Percentiles rank a stretch among this genome's conserved stretches.
These are phyloP conservation scores for Mustela nigripes DNA, from an alignment of 2,113 vertebrate species.

Conservation along the genomic window DNA sequence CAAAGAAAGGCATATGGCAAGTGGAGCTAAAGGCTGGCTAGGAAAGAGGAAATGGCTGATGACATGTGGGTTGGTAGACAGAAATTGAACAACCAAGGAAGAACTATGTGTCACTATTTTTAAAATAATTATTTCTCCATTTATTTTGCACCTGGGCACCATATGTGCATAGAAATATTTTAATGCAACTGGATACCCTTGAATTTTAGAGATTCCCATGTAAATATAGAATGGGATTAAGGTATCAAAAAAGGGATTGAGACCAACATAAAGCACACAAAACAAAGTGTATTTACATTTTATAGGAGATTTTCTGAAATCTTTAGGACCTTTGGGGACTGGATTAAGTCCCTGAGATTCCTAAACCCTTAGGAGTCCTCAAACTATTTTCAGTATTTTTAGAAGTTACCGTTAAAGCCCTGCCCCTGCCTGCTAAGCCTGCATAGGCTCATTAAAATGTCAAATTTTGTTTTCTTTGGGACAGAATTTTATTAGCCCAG, in stretches of 20 bases:
- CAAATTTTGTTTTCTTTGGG: constrained; percentile 16
- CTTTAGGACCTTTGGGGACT: constrained; percentile 66
- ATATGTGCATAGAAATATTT: constrained; percentile 80
- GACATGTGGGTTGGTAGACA: background rate
- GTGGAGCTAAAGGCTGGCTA: background rate
- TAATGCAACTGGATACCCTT: constrained; percentile 80
- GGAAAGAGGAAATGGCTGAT: background rate
- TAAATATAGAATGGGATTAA: constrained; percentile 76
- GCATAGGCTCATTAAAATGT: constrained; percentile 45
- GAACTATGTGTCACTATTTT: constrained; percentile 42
- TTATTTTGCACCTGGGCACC: constrained; percentile 80
- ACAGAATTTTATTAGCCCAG: background rate
- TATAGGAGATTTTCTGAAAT: constrained; percentile 77
- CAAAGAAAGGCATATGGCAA: background rate
- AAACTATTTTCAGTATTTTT: constrained; percentile 66
- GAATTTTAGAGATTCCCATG: constrained; percentile 70
- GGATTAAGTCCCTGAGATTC: constrained; percentile 67
- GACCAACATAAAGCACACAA: constrained; percentile 51
- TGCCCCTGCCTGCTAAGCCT: constrained; percentile 9
- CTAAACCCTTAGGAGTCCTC: constrained; percentile 70
- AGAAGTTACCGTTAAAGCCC: constrained; percentile 19
- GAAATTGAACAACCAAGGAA: background rate
- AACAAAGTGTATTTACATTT: constrained; percentile 67
- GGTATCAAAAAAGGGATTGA: constrained; percentile 64
- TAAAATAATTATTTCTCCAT: constrained; percentile 60